Percentiles rank a stretch among this genome's conserved stretches.
phyloP scores from a whole-genome alignment of 2,888 invertebrate genomes.

The Pegoplata infirma region DNA sequence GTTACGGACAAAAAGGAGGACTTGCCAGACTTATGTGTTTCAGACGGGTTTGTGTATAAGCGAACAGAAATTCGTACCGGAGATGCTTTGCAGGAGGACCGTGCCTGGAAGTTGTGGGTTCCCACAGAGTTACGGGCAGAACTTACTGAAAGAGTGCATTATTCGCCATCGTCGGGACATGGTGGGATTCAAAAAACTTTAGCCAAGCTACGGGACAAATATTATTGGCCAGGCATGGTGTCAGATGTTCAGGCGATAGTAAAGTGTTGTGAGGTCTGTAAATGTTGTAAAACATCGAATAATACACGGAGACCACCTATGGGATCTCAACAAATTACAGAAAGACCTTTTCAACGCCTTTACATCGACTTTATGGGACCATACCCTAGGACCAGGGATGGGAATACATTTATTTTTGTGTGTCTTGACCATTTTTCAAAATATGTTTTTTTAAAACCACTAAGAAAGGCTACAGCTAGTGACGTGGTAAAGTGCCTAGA shows the following conservation, averaged over 20 bases:
- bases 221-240: neutral
- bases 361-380: conserved; percentile 2
- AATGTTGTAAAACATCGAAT: neutral
- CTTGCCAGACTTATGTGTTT: no score
- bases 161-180: neutral
- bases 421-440: neutral
- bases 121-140: no score
- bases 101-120: no score
- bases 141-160: no score
- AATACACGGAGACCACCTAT: neutral
- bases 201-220: neutral
- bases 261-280: neutral
- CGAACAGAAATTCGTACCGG: no score
- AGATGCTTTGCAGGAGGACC: no score
- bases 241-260: neutral
- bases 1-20: no score
- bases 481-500: no score
- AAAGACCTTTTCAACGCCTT: conserved; percentile 15
- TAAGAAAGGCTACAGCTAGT: neutral
- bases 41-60: no score
- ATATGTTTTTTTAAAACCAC: neutral
- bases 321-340: neutral
- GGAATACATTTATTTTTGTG: neutral
- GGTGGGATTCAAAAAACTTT: neutral
- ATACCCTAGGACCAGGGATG: neutral